A percentile compares a stretch with the other conserved stretches of the same genome.
phyloP scores from a whole-genome alignment of 2,888 invertebrate genomes.

The Merodon equestris region DNA sequence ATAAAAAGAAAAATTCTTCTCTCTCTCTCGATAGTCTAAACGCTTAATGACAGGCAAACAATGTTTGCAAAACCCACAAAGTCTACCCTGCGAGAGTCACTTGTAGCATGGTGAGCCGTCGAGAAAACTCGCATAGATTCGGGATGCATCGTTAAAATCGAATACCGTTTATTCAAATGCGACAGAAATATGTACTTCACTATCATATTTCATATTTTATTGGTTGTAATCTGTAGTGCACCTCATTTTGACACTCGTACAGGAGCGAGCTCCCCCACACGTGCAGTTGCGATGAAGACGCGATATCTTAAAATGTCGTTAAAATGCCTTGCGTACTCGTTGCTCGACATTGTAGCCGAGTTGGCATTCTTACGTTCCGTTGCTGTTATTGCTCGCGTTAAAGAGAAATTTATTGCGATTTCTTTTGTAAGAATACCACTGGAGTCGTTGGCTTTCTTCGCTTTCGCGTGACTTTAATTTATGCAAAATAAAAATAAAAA shows the following conservation, averaged over 20 bases:
- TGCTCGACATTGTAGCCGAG: slow-evolving; percentile 47
- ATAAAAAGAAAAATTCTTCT: slow-evolving; percentile 31
- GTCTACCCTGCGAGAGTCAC: slow-evolving; percentile 13
- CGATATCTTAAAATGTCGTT: slow-evolving; percentile 56
- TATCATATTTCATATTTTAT: slow-evolving; percentile 55
- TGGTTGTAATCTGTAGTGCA: slow-evolving; percentile 53
- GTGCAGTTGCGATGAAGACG: slow-evolving; percentile 6
- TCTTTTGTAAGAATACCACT: slow-evolving; percentile 16
- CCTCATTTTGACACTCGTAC: neutral
- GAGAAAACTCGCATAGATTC: slow-evolving; percentile 32
- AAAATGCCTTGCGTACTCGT: slow-evolving; percentile 34
- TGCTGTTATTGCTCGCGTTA: slow-evolving; percentile 33
- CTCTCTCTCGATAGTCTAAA: neutral
- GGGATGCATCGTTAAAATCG: slow-evolving; percentile 43
- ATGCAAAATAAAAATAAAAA: slow-evolving; percentile 20
- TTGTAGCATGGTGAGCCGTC: neutral
- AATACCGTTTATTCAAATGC: slow-evolving; percentile 51
- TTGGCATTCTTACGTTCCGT: slow-evolving; percentile 22
- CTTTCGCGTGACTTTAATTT: slow-evolving; percentile 6
- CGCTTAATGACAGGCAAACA: slow-evolving; percentile 14
- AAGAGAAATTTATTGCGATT: slow-evolving; percentile 47
- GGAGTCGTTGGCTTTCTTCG: neutral
- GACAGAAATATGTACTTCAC: slow-evolving; percentile 3
- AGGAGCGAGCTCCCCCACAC: neutral
- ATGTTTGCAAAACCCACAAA: neutral